Conservation (phyloP, 1,140 invertebrate genomes). For the Microplitis demolitor region DNA sequence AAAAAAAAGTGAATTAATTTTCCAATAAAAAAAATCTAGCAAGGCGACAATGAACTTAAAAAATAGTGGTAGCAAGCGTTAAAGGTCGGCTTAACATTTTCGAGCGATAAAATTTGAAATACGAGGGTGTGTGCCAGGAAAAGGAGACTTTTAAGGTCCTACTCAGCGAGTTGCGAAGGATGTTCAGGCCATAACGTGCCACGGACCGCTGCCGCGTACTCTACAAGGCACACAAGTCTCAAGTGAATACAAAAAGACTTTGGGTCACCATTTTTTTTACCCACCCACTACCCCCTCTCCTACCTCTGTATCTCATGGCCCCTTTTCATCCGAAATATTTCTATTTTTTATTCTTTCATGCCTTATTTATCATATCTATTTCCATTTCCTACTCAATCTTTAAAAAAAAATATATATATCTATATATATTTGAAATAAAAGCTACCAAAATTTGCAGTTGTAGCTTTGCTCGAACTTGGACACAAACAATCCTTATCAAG, state of each 20-base stretch:
- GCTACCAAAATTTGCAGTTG: neutral
- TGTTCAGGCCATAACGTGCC: constrained; percentile 55
- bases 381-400: neutral
- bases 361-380: neutral
- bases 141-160: constrained; percentile 31
- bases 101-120: constrained; percentile 60
- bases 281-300: neutral
- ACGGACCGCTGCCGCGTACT: constrained; percentile 41
- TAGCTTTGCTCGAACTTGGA: neutral
- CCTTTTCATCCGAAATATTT: too few species aligned
- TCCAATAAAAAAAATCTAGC: neutral
- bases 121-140: constrained; percentile 32
- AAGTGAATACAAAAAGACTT: neutral
- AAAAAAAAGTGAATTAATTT: neutral
- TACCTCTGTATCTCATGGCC: neutral
- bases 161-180: constrained; percentile 40
- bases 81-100: constrained; percentile 40
- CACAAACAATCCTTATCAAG: neutral
- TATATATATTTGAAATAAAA: neutral
- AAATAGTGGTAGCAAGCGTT: neutral
- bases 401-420: neutral
- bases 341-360: too few species aligned
- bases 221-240: constrained; percentile 52
- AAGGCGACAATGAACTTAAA: neutral
- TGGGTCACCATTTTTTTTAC: neutral